Base-by-base conservation (phyloP, 2,888 invertebrate genomes). In the Anagyrus pseudococci region DNA sequence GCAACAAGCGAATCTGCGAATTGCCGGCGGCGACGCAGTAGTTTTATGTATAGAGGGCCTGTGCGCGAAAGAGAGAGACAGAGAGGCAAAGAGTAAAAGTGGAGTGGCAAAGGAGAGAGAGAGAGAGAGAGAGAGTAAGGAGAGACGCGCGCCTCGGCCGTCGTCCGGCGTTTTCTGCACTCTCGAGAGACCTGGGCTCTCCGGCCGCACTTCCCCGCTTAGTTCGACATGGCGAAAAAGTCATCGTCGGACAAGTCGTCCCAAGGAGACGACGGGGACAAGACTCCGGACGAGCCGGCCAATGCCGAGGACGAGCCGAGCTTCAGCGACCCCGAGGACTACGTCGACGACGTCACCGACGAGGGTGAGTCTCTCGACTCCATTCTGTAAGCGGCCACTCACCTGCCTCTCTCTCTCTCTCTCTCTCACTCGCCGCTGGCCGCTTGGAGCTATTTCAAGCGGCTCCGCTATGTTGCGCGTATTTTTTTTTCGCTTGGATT, bases 281-380 rank as follows among this genome's bases (percentile, higher is more conserved):
- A 83, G 68, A 73, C 64, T 19, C 66, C 57, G 19, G 60, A 67
- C n/a, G 59, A 59, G 2, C 22, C 29, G 15, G n/a, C n/a, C n/a
- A 54, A 58, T 13, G 15, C 44, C 2, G 54, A 44, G 4, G 91
- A 90, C 68, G 95, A 95, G 79, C 94, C 94, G 2, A 92, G 93
- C 83, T 98, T 97, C 82, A 94, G 93, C 71, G 98, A 98, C 85
- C 92, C 96, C 4, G 95, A 96, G 76, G 95, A 89, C 76, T 98
- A 86, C 81, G 91, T 92, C 20, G 98, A 98, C 79, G 91, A 94
- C 81, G 88, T 97, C 74, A 82, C 88, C 55, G 97, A 98, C 77
- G 95, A 96, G 85, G 97, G 98, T 95, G 85, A 84, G 84, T 76
- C 17, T 20, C 37, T 10, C 19, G 13, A 15, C 10, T 22, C 8